Evolutionary conservation across 2,113 vertebrate genomes (phyloP).

Genomic region (Grantiella picta): DNA sequence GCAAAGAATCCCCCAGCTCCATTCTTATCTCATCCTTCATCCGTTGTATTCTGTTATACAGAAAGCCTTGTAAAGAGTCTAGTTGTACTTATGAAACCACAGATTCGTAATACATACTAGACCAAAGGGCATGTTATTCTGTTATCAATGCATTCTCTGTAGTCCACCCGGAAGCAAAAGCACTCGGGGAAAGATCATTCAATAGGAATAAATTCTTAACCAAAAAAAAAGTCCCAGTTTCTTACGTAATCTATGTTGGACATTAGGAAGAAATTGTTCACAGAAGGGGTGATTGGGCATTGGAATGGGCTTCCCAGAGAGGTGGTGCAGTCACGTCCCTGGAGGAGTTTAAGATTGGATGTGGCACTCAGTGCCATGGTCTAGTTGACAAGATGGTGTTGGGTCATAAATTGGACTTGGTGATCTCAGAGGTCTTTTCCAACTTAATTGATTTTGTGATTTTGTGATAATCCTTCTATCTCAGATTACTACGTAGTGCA

Average conservation of each 20-base stretch:
- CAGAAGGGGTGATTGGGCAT: background rate
- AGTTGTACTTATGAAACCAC: background rate
- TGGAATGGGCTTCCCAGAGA: background rate
- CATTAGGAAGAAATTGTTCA: background rate
- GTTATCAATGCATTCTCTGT: background rate
- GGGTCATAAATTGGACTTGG: background rate
- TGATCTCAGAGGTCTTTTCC: background rate
- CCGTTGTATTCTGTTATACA: background rate
- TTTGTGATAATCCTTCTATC: background rate
- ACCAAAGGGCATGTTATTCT: background rate
- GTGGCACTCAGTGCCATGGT: background rate
- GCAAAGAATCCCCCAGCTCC: background rate
- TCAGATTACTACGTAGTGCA: background rate
- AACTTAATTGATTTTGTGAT: background rate
- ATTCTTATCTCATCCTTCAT: background rate
- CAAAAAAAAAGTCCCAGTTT: background rate
- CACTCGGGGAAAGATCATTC: background rate
- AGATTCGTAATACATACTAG: background rate
- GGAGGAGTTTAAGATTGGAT: background rate
- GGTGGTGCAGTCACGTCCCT: background rate
- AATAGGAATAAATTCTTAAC: background rate
- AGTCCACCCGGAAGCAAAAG: background rate
- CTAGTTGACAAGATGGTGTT: background rate
- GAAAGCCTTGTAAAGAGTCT: background rate
- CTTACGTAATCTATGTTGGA: background rate